These are phyloP conservation scores for Siderastrea siderea DNA, from an alignment of 92 coral and sea anemone species.

Conservation along the genomic window DNA sequence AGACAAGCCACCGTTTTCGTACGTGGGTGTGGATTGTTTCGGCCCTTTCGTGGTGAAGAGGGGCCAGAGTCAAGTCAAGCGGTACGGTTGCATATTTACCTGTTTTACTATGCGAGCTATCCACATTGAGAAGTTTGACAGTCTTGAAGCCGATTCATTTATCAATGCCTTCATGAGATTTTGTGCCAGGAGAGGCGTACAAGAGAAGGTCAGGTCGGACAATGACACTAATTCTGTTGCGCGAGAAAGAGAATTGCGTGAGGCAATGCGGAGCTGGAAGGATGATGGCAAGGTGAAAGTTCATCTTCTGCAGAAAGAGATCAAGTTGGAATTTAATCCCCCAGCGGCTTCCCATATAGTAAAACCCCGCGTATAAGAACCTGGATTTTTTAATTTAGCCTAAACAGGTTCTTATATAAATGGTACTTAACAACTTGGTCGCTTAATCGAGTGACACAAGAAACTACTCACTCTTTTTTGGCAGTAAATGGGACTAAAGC, in stretches of 20 bases:
- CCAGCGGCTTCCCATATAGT: slow-evolving; percentile 42
- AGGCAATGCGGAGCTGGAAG: slow-evolving; percentile 37
- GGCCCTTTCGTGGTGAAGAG: slow-evolving; percentile 46
- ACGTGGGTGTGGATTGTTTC: slow-evolving; percentile 50
- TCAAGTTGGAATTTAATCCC: slow-evolving; percentile 23
- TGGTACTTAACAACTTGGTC: too few relatives aligned
- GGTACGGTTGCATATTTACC: slow-evolving; percentile 37
- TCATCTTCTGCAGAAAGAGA: slow-evolving; percentile 35
- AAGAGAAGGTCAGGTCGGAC: slow-evolving; percentile 31
- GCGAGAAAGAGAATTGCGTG: slow-evolving; percentile 24
- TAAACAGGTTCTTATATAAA: too few relatives aligned
- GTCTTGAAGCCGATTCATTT: slow-evolving; percentile 50
- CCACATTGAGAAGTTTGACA: slow-evolving; percentile 44
- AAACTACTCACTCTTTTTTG: too few relatives aligned
- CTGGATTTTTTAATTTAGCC: too few relatives aligned
- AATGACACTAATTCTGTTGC: slow-evolving; percentile 38
- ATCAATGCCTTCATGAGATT: slow-evolving; percentile 37
- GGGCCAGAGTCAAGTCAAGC: slow-evolving; percentile 40
- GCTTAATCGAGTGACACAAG: too few relatives aligned
- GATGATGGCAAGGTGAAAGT: slow-evolving; percentile 1
- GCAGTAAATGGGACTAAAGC: too few relatives aligned
- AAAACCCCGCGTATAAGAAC: too few relatives aligned
- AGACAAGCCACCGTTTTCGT: slow-evolving; percentile 45
- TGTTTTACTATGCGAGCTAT: slow-evolving; percentile 41
- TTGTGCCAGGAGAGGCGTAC: slow-evolving; percentile 40